Conservation (phyloP, 2,797 vertebrate genomes). For the Gouania willdenowi region DNA sequence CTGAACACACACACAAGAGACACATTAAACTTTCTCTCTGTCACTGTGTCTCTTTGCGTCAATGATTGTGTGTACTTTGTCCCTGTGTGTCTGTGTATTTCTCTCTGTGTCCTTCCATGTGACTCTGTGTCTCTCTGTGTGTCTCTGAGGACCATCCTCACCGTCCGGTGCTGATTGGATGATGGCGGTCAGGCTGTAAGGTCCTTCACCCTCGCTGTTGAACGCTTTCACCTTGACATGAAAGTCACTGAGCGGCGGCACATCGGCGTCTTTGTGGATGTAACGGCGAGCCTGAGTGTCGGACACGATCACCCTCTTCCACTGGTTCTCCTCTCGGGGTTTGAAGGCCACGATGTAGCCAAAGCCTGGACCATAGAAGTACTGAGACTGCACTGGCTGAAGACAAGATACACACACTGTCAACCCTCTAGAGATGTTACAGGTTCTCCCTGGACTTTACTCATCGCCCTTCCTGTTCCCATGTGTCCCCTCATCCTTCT, state of each 20-base stretch:
- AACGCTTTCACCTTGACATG: constrained; percentile 94
- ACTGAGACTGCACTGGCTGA: constrained; percentile 91
- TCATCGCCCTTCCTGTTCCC: too few relatives aligned
- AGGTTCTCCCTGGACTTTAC: too few relatives aligned
- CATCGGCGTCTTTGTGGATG: constrained; percentile 87
- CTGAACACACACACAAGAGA: constrained; percentile 64
- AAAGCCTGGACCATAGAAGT: constrained; percentile 90
- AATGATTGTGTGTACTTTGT: constrained; percentile 27
- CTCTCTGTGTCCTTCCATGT: neutral
- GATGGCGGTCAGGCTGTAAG: constrained; percentile 83
- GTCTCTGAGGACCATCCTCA: constrained; percentile 62
- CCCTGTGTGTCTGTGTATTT: constrained; percentile 2
- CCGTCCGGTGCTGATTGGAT: constrained; percentile 89
- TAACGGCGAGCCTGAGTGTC: constrained; percentile 84
- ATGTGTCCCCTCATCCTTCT: too few relatives aligned
- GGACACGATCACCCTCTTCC: constrained; percentile 87
- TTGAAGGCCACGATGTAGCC: constrained; percentile 95
- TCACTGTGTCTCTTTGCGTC: constrained; percentile 65
- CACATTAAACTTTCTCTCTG: constrained; percentile 59
- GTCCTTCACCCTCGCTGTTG: constrained; percentile 90
- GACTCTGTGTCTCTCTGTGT: neutral
- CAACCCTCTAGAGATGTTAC: too few relatives aligned
- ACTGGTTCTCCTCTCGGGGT: constrained; percentile 75
- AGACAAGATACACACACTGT: too few relatives aligned
- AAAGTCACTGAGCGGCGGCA: constrained; percentile 82